phyloP scores from a whole-genome alignment of 2,888 invertebrate species.

The Stenotaenia linearis region DNA sequence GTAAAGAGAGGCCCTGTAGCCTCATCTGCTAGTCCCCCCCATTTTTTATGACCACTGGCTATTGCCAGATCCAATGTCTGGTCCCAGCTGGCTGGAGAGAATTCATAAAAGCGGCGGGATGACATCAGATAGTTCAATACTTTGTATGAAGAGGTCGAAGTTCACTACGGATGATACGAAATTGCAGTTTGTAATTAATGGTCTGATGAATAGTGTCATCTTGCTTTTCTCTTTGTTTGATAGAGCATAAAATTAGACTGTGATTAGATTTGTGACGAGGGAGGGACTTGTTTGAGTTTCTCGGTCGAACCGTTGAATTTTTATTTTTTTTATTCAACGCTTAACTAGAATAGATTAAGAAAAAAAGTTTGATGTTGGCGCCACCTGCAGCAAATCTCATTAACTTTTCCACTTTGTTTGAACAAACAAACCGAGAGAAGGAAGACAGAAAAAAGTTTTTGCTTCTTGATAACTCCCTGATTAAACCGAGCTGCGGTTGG shows the following conservation, averaged over 20 bases:
- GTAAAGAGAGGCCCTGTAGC: conserved; percentile 5
- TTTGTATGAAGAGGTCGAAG: neutral
- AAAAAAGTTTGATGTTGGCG: conserved; percentile 8
- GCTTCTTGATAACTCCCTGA: neutral
- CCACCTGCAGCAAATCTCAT: conserved; percentile 17
- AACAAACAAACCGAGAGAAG: conserved; percentile 4
- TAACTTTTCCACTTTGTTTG: conserved; percentile 8
- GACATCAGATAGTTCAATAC: conserved; percentile 21
- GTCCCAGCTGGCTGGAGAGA: conserved; percentile 5
- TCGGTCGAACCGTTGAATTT: neutral
- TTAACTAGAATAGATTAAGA: neutral
- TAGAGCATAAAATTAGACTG: neutral
- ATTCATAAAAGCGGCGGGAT: conserved; percentile 17
- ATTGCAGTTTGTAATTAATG: neutral
- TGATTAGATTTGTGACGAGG: neutral
- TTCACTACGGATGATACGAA: neutral
- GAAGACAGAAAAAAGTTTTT: neutral
- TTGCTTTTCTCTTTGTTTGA: neutral
- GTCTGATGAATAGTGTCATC: neutral
- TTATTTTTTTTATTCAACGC: neutral
- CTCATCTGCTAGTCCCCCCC: conserved; percentile 14
- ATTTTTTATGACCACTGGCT: conserved; percentile 16
- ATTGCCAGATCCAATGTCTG: conserved; percentile 23
- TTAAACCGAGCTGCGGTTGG: neutral
- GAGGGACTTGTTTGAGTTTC: too few relatives aligned